Base-by-base conservation (phyloP, 1,140 invertebrate species). In the Listronotus oregonensis region DNA sequence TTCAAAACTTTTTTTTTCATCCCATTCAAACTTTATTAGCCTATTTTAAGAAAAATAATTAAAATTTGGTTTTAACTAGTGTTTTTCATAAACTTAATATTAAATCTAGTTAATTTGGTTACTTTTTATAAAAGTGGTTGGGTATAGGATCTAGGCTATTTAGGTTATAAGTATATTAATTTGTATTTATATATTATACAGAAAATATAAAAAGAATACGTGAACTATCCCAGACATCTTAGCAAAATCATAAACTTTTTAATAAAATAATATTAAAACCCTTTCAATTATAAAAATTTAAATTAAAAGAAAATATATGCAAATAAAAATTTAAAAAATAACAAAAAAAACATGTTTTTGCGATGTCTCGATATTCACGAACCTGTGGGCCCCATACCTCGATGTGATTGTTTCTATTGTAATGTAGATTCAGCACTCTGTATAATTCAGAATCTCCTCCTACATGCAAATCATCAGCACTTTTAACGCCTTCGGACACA, bases 371-470 rank as follows among this genome's bases (percentile, higher is more conserved):
- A 66, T 64, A 64, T 61, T 79, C 80, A 82, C 82, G 84, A 83
- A 86, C 83, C 82, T 86, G 82, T 71, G 82, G 83, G 74, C 81
- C 81, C 80, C 83, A 87, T 87, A 99, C 97, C 93, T 99, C 95
- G 85, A 99, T 97, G 87, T 99, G 97, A 87, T 99, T 99, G 85
- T 99, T 99, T 81, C 97, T 87, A 85, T 99, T 99, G 86, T 99
- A 99, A 81, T 99, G 98, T 66, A 98, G 88, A 83, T 99, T 99
- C 72, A 99, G 89, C 71, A 97, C 94, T 77, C 97, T 87, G 85
- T 98, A 97, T 69, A 99, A 89, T 83, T 99, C 97, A 52, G 94
- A 97, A 81, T 99, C 97, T 21, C 87, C 87, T 58, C 90, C 92
- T 34, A 99, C 95, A 75, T 91, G 89, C 42, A 99, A 85, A 75